Evolutionary conservation across 1,140 invertebrate genomes (phyloP).

Genomic region (Venustaconcha ellipsiformis): DNA sequence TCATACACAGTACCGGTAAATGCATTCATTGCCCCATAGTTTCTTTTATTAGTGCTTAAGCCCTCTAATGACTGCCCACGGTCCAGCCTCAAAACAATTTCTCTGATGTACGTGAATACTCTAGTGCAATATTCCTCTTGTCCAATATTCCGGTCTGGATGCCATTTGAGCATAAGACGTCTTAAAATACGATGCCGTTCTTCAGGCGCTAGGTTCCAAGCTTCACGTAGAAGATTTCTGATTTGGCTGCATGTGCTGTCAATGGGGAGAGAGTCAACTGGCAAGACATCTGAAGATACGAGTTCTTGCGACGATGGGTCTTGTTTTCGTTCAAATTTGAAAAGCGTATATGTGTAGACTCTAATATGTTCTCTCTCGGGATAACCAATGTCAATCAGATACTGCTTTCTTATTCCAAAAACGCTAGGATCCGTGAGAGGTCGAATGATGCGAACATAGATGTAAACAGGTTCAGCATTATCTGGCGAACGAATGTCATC

Average conservation of each 20-base stretch:
- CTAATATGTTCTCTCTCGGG: too few species aligned
- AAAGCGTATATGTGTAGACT: constrained; percentile 32
- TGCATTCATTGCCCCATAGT: too few species aligned
- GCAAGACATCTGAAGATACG: neutral
- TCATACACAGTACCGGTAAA: too few species aligned
- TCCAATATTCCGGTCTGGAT: constrained; percentile 56
- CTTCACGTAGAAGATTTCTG: constrained; percentile 33
- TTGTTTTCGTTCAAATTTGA: constrained; percentile 40
- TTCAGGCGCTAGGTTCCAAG: constrained; percentile 34
- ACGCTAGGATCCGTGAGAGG: too few species aligned
- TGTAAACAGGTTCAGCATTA: constrained; percentile 1
- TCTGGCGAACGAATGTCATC: constrained; percentile 28
- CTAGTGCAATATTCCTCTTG: constrained; percentile 39
- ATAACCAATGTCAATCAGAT: too few species aligned
- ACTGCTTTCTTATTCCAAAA: too few species aligned
- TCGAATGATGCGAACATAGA: constrained; percentile 13
- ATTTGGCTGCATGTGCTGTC: constrained; percentile 31
- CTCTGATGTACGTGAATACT: constrained; percentile 39
- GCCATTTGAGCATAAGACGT: constrained; percentile 53
- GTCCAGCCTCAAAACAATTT: constrained; percentile 16
- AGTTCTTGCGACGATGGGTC: neutral
- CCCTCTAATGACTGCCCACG: neutral
- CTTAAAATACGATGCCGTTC: constrained; percentile 53
- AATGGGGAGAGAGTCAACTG: neutral
- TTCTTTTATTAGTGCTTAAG: too few species aligned